Conservation (phyloP, 2,888 invertebrate species). For the Caenorhabditis sinica region DNA sequence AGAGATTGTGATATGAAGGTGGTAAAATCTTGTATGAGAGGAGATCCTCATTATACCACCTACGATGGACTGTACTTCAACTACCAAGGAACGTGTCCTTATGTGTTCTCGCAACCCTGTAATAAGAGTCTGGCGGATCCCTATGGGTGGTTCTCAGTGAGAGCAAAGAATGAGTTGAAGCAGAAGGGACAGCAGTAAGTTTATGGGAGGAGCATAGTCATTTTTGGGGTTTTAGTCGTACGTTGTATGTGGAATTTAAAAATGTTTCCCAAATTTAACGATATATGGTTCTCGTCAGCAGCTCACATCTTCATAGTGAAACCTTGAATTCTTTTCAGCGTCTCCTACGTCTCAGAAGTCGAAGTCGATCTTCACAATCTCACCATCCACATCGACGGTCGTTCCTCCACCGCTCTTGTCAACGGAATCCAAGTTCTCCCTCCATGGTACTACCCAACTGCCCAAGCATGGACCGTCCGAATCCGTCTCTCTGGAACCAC, state of each 20-base stretch:
- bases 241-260: too few species aligned
- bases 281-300: too few species aligned
- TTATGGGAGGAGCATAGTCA: too few species aligned
- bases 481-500: conserved; percentile 56
- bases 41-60: conserved; percentile 1
- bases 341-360: conserved; percentile 71
- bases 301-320: too few species aligned
- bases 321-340: conserved; percentile 70
- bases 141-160: conserved; percentile 68
- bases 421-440: conserved; percentile 69
- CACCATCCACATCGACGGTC: conserved; percentile 71
- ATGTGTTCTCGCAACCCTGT: conserved; percentile 78
- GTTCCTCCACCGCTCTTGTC: conserved; percentile 65
- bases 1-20: conserved; percentile 2
- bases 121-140: conserved; percentile 43
- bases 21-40: background rate
- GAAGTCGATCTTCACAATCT: conserved; percentile 73
- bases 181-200: conserved; percentile 45
- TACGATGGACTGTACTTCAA: background rate
- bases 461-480: conserved; percentile 42
- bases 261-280: too few species aligned
- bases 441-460: conserved; percentile 76
- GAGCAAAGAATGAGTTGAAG: conserved; percentile 71
- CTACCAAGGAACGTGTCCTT: conserved; percentile 66
- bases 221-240: too few species aligned